These are phyloP conservation scores for Bacillus rossius DNA, from an alignment of 1,140 invertebrate species.

Conservation along the genomic window DNA sequence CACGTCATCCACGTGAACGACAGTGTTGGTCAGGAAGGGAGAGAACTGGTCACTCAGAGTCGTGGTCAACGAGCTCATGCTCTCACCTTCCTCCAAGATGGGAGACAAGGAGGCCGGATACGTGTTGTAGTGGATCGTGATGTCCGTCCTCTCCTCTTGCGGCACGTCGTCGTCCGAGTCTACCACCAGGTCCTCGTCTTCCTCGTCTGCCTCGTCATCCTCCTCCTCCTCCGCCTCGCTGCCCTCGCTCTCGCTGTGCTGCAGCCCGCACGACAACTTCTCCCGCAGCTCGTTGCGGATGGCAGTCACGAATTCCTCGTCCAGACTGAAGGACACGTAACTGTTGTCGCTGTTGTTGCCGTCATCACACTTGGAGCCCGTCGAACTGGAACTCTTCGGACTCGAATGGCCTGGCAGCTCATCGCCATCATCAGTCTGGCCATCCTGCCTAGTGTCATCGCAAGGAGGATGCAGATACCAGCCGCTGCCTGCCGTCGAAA, in stretches of 20 bases:
- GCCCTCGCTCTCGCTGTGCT: constrained; percentile 30
- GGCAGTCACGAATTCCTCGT: constrained; percentile 63
- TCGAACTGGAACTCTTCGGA: neutral
- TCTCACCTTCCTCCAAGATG: constrained; percentile 52
- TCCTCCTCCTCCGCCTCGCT: constrained; percentile 32
- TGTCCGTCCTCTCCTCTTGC: constrained; percentile 36
- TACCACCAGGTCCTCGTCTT: constrained; percentile 32
- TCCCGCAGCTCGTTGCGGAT: constrained; percentile 61
- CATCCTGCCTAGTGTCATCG: neutral
- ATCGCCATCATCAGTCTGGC: neutral
- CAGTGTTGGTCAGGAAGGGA: constrained; percentile 32
- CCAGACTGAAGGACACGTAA: constrained; percentile 52
- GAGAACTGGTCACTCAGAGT: constrained; percentile 10
- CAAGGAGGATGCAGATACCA: constrained; percentile 44
- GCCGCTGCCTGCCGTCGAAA: constrained; percentile 22
- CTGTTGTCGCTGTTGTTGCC: constrained; percentile 37
- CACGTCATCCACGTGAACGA: constrained; percentile 33
- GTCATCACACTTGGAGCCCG: constrained; percentile 13
- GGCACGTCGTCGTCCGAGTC: constrained; percentile 34
- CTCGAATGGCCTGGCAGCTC: neutral
- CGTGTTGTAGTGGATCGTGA: constrained; percentile 47
- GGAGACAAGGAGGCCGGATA: constrained; percentile 54
- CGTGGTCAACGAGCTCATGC: constrained; percentile 20
- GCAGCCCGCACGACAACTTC: constrained; percentile 58
- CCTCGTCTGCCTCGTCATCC: constrained; percentile 31